These are phyloP conservation scores for Agrilus cyanescens DNA, from an alignment of 2,888 invertebrate genomes.

Conservation along the genomic window DNA sequence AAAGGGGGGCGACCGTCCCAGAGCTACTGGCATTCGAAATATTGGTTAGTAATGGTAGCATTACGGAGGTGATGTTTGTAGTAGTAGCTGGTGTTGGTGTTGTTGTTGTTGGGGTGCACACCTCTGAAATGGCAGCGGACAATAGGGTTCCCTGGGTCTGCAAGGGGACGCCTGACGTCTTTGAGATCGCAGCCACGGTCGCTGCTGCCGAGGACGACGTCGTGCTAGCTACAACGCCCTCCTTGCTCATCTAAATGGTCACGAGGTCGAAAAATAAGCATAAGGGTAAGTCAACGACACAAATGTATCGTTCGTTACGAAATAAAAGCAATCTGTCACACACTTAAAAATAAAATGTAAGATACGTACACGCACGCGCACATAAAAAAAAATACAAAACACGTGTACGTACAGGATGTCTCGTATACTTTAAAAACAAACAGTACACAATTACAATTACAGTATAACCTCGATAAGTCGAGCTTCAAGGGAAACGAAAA, in stretches of 20 bases:
- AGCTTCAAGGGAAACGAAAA: no score
- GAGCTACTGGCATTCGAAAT: conserved; percentile 23
- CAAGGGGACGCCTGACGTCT: conserved; percentile 13
- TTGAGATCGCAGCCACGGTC: conserved; percentile 17
- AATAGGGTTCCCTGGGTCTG: conserved; percentile 9
- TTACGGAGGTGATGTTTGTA: conserved; percentile 25
- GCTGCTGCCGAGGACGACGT: conserved; percentile 36
- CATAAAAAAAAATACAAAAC: conserved; percentile 5
- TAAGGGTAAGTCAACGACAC: conserved; percentile 1
- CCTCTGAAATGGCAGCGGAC: conserved; percentile 32
- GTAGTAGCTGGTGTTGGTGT: conserved; percentile 10
- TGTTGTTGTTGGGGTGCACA: conserved; percentile 31
- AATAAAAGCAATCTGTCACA: conserved; percentile 12
- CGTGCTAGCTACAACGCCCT: conserved; percentile 26
- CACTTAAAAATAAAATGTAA: conserved; percentile 5
- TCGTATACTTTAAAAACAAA: no score
- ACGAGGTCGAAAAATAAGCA: conserved; percentile 25
- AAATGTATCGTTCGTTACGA: background rate
- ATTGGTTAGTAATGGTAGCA: conserved; percentile 17
- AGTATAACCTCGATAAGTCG: no score
- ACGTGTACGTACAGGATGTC: conserved; percentile 5
- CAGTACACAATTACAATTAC: no score
- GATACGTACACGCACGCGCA: conserved; percentile 1
- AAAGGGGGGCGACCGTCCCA: conserved; percentile 17
- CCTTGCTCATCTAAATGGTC: conserved; percentile 46